phyloP scores from a whole-genome alignment of 1,140 invertebrate genomes.

The Bombus vancouverensis region DNA sequence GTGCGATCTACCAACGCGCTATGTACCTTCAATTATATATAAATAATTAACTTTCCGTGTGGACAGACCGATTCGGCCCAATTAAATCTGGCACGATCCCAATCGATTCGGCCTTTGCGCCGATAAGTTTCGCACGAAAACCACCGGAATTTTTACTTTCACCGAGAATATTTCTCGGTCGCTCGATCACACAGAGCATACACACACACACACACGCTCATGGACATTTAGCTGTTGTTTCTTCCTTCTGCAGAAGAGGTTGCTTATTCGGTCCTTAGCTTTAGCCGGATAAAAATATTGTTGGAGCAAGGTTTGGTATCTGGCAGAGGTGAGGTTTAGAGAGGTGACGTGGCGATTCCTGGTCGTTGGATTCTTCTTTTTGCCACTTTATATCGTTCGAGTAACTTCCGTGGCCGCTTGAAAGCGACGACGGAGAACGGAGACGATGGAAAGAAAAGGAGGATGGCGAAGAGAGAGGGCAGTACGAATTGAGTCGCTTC shows the following conservation, averaged over 20 bases:
- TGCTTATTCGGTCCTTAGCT: no score
- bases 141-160: not conserved
- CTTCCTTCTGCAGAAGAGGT: no score
- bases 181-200: no score
- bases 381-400: conserved; percentile 17
- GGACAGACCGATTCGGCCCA: conserved; percentile 54
- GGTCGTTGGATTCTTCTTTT: not conserved
- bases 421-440: not conserved
- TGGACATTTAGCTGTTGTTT: not conserved
- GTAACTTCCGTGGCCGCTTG: conserved; percentile 25
- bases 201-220: no score
- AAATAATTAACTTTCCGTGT: conserved; percentile 68
- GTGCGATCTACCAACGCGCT: conserved; percentile 63
- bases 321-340: conserved; percentile 26
- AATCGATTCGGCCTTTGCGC: conserved; percentile 32
- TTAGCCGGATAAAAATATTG: conserved; percentile 30
- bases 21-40: conserved; percentile 70
- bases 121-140: conserved; percentile 34
- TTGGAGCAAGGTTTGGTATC: conserved; percentile 12
- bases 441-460: not conserved
- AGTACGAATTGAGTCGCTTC: conserved; percentile 74
- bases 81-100: conserved; percentile 61
- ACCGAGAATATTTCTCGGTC: not conserved
- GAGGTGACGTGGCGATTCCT: conserved; percentile 5
- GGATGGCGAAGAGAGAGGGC: not conserved